phyloP scores from a whole-genome alignment of 2,113 vertebrate species.

The Strix aluco region DNA sequence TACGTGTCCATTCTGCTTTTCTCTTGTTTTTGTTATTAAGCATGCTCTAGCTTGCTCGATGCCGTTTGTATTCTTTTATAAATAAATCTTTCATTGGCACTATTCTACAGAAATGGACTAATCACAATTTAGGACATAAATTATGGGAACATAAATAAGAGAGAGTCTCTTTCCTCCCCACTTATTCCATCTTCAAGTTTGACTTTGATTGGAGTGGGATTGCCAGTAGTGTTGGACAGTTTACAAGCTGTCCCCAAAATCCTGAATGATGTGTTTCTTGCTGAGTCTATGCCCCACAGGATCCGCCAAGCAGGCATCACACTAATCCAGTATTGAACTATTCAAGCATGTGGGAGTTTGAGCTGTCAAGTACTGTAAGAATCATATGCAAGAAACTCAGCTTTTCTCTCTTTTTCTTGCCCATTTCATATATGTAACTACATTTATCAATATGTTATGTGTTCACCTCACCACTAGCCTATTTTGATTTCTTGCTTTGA shows the following conservation, averaged over 20 bases:
- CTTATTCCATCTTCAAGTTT: background rate
- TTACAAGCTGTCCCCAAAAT: constrained; percentile 39
- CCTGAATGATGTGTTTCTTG: background rate
- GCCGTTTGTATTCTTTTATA: background rate
- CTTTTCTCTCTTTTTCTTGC: constrained; percentile 39
- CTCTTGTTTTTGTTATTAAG: background rate
- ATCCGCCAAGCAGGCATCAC: constrained; percentile 37
- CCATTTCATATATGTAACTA: constrained; percentile 43
- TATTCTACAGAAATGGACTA: background rate
- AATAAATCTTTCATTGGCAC: background rate
- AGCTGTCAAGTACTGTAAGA: constrained; percentile 69
- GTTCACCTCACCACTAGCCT: constrained; percentile 16
- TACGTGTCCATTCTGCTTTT: background rate
- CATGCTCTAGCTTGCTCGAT: background rate
- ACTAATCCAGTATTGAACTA: constrained; percentile 72
- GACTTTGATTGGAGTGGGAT: constrained; percentile 10
- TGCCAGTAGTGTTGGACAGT: background rate
- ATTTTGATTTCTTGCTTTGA: constrained; percentile 38
- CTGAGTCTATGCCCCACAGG: background rate
- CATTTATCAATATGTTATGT: constrained; percentile 42
- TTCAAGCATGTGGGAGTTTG: constrained; percentile 62
- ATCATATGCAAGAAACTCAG: constrained; percentile 38
- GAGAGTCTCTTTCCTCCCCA: rapidly evolving
- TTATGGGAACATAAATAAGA: background rate
- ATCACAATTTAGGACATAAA: background rate